Percentiles rank a stretch among this genome's conserved stretches.
Evolutionary conservation across 2,888 invertebrate species (phyloP).

Genomic region (Serrognathus titanus): DNA sequence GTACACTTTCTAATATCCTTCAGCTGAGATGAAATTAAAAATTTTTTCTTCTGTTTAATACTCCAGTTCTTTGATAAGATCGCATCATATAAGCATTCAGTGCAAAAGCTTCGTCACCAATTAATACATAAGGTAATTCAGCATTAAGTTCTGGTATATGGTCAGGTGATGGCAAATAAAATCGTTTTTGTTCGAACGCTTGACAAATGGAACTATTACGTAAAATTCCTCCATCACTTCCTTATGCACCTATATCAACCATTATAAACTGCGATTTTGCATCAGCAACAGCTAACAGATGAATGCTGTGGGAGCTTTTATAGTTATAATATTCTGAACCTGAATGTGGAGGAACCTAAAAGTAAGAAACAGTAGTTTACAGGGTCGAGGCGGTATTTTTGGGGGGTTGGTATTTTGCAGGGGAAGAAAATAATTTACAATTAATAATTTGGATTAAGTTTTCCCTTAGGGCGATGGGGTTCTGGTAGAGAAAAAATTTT

Average conservation of each 20-base stretch:
- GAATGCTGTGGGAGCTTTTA: conserved; percentile 21
- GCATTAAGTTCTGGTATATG: conserved; percentile 1
- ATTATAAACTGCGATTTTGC: conserved; percentile 18
- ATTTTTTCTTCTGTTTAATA: no score
- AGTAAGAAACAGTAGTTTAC: conserved; percentile 8
- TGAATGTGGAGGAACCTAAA: conserved; percentile 17
- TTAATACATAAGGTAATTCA: background rate
- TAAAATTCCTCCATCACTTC: conserved; percentile 10
- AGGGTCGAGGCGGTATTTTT: no score
- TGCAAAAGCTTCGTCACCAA: conserved; percentile 5
- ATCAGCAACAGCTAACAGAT: conserved; percentile 22
- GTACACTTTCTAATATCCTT: no score
- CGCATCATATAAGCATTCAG: background rate
- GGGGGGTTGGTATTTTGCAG: no score
- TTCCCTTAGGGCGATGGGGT: no score
- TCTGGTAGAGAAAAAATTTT: no score
- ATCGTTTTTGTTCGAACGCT: conserved; percentile 1
- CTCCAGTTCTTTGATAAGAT: background rate
- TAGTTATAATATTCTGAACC: conserved; percentile 26
- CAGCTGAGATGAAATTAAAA: no score
- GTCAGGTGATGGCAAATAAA: conserved; percentile 3
- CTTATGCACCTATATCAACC: conserved; percentile 4
- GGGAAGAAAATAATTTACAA: no score
- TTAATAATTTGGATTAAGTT: no score
- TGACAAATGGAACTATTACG: conserved; percentile 2